Evolutionary conservation across 92 coral and sea anemone species (phyloP).

Genomic region (Palythoa grandiflora): DNA sequence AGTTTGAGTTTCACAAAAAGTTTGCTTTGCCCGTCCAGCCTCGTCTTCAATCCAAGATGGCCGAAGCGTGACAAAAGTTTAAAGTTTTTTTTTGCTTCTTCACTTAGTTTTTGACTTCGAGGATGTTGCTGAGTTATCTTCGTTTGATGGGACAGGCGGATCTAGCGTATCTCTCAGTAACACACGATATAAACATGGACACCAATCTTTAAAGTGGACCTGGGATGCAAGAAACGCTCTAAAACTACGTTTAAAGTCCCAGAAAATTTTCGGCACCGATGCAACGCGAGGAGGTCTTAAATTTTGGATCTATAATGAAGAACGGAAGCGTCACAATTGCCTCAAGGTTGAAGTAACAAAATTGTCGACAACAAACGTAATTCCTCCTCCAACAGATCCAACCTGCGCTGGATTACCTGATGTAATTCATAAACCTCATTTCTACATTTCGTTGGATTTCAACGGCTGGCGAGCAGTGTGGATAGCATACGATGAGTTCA

Average conservation of each 20-base stretch:
- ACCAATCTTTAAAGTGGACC: conserved; percentile 37
- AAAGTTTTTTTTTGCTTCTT: not conserved
- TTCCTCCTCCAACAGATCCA: not conserved
- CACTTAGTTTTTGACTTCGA: conserved; percentile 5
- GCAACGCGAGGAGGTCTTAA: too few relatives aligned
- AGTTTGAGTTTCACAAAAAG: too few relatives aligned
- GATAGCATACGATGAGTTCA: conserved; percentile 23
- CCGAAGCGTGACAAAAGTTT: too few relatives aligned
- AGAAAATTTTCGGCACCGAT: too few relatives aligned
- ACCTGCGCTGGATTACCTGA: not conserved
- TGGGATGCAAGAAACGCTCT: conserved; percentile 10
- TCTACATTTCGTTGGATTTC: conserved; percentile 47
- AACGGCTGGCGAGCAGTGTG: conserved; percentile 62
- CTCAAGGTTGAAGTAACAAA: not conserved
- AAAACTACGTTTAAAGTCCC: not conserved
- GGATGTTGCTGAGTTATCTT: not conserved
- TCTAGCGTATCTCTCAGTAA: not conserved
- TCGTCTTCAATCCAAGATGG: too few relatives aligned
- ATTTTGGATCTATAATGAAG: too few relatives aligned
- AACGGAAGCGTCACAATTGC: not conserved
- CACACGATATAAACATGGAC: conserved; percentile 29
- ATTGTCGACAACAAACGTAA: not conserved
- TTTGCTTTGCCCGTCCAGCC: too few relatives aligned
- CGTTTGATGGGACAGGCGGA: not conserved
- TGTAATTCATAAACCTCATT: not conserved